A percentile compares a stretch with the other conserved stretches of the same genome.
Evolutionary conservation across 2,113 vertebrate species (phyloP).

Genomic region (Pelobates fuscus): DNA sequence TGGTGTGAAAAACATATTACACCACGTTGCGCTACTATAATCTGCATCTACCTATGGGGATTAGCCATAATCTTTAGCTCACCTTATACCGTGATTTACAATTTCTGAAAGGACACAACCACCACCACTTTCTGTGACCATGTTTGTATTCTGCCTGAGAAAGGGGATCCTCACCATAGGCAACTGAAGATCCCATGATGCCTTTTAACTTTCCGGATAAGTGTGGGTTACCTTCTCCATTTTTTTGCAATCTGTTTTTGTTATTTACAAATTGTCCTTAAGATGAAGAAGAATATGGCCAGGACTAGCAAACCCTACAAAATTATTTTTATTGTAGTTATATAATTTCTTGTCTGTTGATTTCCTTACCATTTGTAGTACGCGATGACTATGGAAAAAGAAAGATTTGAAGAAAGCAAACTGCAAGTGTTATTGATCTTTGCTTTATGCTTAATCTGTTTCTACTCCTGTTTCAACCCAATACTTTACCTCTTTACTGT

Average conservation of each 20-base stretch:
- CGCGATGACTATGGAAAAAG: conserved; percentile 40
- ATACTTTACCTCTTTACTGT: conserved; percentile 57
- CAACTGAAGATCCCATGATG: neutral
- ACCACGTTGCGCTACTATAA: conserved; percentile 28
- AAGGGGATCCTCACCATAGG: conserved; percentile 21
- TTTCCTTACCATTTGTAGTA: conserved; percentile 73
- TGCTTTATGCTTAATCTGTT: conserved; percentile 26
- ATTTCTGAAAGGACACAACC: conserved; percentile 34
- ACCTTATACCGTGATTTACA: conserved; percentile 52
- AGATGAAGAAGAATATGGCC: conserved; percentile 66
- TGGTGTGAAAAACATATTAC: conserved; percentile 58
- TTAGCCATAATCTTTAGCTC: conserved; percentile 42
- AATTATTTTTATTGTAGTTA: conserved; percentile 71
- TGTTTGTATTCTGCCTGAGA: conserved; percentile 41
- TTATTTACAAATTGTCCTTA: conserved; percentile 70
- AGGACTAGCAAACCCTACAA: conserved; percentile 76
- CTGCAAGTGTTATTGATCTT: conserved; percentile 12
- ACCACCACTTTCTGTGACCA: conserved; percentile 51
- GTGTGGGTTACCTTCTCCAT: conserved; percentile 73
- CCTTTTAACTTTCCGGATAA: conserved; percentile 48
- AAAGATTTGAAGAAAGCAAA: neutral
- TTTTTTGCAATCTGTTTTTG: conserved; percentile 73
- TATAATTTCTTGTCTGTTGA: conserved; percentile 79
- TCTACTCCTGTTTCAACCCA: conserved; percentile 59
- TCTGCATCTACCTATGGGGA: conserved; percentile 54